Percentiles rank a stretch among this genome's conserved stretches.
These are phyloP conservation scores for Tyrannus savana DNA, from an alignment of 2,113 vertebrate species.

Conservation along the genomic window DNA sequence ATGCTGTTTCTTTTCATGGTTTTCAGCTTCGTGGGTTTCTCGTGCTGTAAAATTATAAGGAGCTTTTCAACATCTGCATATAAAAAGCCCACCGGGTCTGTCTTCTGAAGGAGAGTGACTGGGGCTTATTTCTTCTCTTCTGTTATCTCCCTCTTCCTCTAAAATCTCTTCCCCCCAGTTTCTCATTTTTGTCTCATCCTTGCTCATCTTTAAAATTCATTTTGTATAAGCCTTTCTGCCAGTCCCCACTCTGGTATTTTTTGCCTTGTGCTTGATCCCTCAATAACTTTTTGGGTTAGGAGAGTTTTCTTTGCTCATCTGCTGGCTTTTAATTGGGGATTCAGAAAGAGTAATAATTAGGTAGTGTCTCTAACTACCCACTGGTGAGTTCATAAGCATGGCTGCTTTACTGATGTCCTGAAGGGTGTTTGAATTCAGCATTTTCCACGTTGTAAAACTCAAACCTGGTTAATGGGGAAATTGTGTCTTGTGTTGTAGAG, in stretches of 20 bases:
- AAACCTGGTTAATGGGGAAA: slow-evolving; percentile 40
- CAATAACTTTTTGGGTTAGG: neutral
- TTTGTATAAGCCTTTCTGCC: slow-evolving; percentile 2
- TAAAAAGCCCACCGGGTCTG: neutral
- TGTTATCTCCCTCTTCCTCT: neutral
- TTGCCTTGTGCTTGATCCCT: neutral
- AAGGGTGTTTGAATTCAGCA: slow-evolving; percentile 26
- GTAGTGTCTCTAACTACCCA: neutral
- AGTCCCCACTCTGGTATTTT: neutral
- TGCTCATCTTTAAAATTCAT: neutral
- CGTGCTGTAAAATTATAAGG: neutral
- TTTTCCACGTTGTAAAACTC: neutral
- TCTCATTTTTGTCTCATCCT: neutral
- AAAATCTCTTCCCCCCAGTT: neutral
- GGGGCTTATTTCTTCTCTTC: neutral
- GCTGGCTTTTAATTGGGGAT: slow-evolving; percentile 44
- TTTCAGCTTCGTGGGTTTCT: neutral
- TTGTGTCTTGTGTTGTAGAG: neutral
- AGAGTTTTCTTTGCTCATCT: neutral
- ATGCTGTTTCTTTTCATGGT: neutral
- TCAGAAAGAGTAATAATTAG: slow-evolving; percentile 24
- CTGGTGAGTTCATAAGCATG: neutral
- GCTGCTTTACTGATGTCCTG: neutral
- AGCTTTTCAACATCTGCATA: neutral
- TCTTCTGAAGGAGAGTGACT: neutral